Percentiles rank a stretch among this genome's conserved stretches.
Evolutionary conservation across 2,888 invertebrate genomes (phyloP).

Genomic region (Entomobrya proxima): DNA sequence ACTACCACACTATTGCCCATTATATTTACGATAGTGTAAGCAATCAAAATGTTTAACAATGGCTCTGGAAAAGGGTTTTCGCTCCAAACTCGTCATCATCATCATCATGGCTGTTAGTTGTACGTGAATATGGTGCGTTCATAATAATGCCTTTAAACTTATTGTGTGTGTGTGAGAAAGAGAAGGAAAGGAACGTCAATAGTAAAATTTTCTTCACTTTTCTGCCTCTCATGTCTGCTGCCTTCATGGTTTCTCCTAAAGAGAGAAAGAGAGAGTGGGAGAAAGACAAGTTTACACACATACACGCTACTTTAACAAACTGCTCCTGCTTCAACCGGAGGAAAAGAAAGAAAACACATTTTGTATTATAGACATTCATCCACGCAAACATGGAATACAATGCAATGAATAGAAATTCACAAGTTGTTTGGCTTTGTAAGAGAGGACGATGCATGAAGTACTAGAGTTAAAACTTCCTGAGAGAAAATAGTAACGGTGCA

Average conservation of each 20-base stretch:
- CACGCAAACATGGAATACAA: constrained; percentile 27
- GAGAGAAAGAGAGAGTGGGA: not conserved
- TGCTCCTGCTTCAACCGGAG: not conserved
- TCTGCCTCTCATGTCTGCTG: constrained; percentile 13
- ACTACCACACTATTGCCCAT: constrained; percentile 21
- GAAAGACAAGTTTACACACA: constrained; percentile 2
- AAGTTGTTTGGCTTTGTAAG: constrained; percentile 33
- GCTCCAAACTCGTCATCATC: constrained; percentile 19
- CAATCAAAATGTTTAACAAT: constrained; percentile 43
- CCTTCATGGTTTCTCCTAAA: not conserved
- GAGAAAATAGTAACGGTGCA: not conserved
- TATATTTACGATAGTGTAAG: constrained; percentile 40
- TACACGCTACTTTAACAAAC: too few relatives aligned
- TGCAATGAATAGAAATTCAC: constrained; percentile 38
- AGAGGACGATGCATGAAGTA: not conserved
- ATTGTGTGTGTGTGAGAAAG: not conserved
- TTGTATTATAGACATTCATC: constrained; percentile 27
- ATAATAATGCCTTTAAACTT: not conserved
- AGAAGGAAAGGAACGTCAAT: constrained; percentile 26
- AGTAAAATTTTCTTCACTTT: constrained; percentile 28
- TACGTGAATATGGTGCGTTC: not conserved
- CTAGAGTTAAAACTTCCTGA: not conserved
- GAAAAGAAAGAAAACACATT: not conserved
- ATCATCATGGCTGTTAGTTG: not conserved
- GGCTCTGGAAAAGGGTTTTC: constrained; percentile 23